These are phyloP conservation scores for Linnaemya tessellans DNA, from an alignment of 2,888 invertebrate genomes.

Conservation along the genomic window DNA sequence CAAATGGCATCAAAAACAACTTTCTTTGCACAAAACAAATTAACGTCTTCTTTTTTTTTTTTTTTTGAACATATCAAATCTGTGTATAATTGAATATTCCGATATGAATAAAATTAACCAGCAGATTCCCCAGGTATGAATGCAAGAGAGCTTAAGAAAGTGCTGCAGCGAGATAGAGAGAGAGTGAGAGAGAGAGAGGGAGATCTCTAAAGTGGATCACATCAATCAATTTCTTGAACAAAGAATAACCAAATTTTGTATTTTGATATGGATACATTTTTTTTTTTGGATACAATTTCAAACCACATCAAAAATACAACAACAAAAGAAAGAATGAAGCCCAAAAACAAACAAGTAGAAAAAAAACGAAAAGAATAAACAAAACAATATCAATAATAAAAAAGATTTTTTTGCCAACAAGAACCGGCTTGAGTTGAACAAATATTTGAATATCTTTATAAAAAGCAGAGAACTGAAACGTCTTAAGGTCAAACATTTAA, in stretches of 20 bases:
- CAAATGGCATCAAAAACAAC: slow-evolving; percentile 5
- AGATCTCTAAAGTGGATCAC: slow-evolving; percentile 53
- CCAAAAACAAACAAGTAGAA: too few species aligned
- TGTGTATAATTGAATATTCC: background rate
- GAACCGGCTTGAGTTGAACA: slow-evolving; percentile 55
- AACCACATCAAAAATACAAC: slow-evolving; percentile 12
- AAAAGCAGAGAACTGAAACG: background rate
- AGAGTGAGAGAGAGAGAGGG: too few species aligned
- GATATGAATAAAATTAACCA: background rate
- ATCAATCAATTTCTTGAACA: slow-evolving; percentile 66
- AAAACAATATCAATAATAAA: slow-evolving; percentile 24
- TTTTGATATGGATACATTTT: slow-evolving; percentile 51
- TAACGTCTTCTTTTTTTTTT: background rate
- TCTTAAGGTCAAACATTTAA: slow-evolving; percentile 8
- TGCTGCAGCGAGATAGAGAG: background rate
- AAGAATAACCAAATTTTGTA: slow-evolving; percentile 36
- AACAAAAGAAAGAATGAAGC: slow-evolving; percentile 12
- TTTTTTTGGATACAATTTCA: slow-evolving; percentile 37
- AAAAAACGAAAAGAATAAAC: background rate
- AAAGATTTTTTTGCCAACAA: slow-evolving; percentile 40
- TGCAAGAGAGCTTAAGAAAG: background rate
- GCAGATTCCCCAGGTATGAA: background rate
- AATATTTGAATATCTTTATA: background rate
- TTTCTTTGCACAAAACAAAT: slow-evolving; percentile 25
- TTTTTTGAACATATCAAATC: background rate